phyloP scores from a whole-genome alignment of 2,113 vertebrate genomes.

The Camelus dromedarius region DNA sequence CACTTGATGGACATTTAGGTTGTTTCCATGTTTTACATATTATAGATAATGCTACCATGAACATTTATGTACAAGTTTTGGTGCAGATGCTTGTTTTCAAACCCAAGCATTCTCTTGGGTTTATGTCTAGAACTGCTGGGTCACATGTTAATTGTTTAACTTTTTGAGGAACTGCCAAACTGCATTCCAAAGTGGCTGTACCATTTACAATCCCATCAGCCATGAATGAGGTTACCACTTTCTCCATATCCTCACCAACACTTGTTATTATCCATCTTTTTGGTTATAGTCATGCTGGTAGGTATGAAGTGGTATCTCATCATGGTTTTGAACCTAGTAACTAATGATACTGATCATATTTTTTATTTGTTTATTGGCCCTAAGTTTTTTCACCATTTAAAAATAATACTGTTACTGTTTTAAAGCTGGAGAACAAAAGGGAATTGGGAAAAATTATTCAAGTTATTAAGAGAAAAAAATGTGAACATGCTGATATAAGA shows the following conservation, averaged over 20 bases:
- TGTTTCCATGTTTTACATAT: background rate
- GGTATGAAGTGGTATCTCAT: background rate
- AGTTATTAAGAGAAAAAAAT: constrained; percentile 37
- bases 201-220: background rate
- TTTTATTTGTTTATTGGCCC: background rate
- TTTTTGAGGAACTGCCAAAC: constrained; percentile 11
- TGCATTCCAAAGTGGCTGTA: background rate
- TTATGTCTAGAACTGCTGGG: background rate
- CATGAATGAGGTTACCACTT: background rate
- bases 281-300: background rate
- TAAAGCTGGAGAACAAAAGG: background rate
- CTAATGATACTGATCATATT: background rate
- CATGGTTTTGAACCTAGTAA: constrained; percentile 19
- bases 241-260: background rate
- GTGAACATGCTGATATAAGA: background rate
- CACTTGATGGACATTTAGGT: background rate
- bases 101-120: background rate
- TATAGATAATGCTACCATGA: background rate
- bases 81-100: background rate
- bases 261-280: background rate
- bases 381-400: constrained; percentile 32
- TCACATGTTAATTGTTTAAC: constrained; percentile 11
- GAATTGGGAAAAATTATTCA: constrained; percentile 3
- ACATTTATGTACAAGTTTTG: background rate
- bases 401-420: background rate